phyloP scores from a whole-genome alignment of 2,113 vertebrate genomes.

The Podilymbus podiceps region DNA sequence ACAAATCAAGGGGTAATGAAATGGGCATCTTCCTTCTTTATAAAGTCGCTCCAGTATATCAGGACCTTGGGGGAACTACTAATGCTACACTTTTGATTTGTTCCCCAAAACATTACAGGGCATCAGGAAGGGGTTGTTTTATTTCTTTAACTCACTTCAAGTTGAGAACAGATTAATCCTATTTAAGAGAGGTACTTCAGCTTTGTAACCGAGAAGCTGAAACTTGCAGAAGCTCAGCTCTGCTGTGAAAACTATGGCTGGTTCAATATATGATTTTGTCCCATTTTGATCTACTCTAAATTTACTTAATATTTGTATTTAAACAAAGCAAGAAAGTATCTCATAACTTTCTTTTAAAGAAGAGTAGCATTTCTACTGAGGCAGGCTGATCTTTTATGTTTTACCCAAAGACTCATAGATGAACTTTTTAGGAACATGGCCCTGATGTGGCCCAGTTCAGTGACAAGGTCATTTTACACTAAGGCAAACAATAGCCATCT shows the following conservation, averaged over 20 bases:
- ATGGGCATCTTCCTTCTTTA: not conserved
- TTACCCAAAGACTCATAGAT: not conserved
- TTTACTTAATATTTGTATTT: not conserved
- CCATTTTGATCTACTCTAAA: not conserved
- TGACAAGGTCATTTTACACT: not conserved
- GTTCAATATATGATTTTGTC: not conserved
- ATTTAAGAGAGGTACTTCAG: not conserved
- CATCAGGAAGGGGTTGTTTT: not conserved
- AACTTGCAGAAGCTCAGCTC: not conserved
- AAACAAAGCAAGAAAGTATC: not conserved
- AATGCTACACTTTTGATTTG: not conserved
- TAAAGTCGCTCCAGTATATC: not conserved
- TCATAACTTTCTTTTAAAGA: not conserved
- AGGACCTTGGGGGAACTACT: not conserved
- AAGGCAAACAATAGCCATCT: not conserved
- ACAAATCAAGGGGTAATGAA: not conserved
- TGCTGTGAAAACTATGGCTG: not conserved
- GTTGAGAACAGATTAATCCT: not conserved
- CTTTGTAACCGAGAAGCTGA: not conserved
- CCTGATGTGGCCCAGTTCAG: not conserved
- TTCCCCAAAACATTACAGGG: not conserved
- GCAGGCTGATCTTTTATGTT: not conserved
- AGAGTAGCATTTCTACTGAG: not conserved
- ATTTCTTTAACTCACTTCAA: not conserved
- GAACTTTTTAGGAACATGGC: rapidly evolving